Conservation (phyloP, 2,113 vertebrate species). For the Coptodon rendalli region DNA sequence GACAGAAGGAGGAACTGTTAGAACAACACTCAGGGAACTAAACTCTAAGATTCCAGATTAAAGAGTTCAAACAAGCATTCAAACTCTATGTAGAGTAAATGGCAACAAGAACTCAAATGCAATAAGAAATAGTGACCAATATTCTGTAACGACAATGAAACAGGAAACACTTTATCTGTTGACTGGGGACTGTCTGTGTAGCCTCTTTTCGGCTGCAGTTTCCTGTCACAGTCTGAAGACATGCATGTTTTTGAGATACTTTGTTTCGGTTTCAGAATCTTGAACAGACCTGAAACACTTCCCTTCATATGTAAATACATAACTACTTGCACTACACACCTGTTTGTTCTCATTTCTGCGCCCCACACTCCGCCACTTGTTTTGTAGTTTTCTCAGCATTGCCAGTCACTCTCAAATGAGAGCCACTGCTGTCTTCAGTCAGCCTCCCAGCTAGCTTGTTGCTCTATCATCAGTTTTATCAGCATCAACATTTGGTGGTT, state of each 20-base stretch:
- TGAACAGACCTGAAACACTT: background rate
- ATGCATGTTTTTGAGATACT: background rate
- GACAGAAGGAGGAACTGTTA: background rate
- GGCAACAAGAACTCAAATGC: background rate
- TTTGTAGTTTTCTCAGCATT: background rate
- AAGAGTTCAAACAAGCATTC: background rate
- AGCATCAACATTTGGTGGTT: background rate
- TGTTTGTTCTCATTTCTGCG: background rate
- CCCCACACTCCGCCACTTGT: fast-evolving
- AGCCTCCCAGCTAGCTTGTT: background rate
- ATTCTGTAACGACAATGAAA: background rate
- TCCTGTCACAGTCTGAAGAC: background rate
- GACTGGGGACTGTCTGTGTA: background rate
- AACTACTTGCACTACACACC: background rate
- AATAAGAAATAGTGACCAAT: background rate
- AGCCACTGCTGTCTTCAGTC: background rate
- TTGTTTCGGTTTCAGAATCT: fast-evolving
- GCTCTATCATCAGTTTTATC: background rate
- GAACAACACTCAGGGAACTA: background rate
- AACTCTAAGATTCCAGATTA: background rate
- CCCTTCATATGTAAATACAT: background rate
- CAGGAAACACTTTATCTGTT: background rate
- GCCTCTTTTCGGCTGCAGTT: background rate
- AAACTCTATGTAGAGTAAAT: background rate
- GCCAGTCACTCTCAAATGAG: background rate